Base-by-base conservation (phyloP, 2,797 vertebrate species). In the Heteromormyrus szaboi region DNA sequence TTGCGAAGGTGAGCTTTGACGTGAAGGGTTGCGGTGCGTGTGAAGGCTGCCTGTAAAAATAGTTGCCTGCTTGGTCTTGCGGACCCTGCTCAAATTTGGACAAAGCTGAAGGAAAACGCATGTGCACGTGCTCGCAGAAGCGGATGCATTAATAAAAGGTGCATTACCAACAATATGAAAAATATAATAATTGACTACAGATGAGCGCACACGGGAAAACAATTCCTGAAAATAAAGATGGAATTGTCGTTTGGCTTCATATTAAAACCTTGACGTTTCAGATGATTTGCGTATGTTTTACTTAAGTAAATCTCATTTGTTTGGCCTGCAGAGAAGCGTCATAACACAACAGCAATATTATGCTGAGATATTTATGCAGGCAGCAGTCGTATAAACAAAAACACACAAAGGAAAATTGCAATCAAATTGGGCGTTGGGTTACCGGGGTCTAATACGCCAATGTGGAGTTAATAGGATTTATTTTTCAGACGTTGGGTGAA, bases 1-100 rank as follows among this genome's bases (percentile, higher is more conserved):
- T 88, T 95, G 95, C 92, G 94, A 95, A 95, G 95, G 95, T 95
- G 90, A 94, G 93, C 88, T 29, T 46, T 65, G 59, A 37, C 56
- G 50, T 79, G 62, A 90, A 84, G 59, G 59, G 51, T 90, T 91
- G 89, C 51, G 59, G 84, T 89, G 84, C 14, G 90, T 85, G 88
- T 88, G 89, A 83, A 85, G 53, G 19, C 37, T 85, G 89, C 83
- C 83, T 92, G 88, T 92, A 93, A 91, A 93, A 92, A 92, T 92
- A 93, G 91, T 53, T 85, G 37, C 62, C 62, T 76, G 56, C 65
- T 79, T 62, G 44, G 29, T 89, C 46, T 88, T 62, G 86, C 33
- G 59, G 89, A 87, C 79, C 33, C 22, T 65, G 84, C 11, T 76
- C 22, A 86, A 87, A 85, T 72, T 85, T 90, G 76, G 87, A 59